phyloP scores from a whole-genome alignment of 2,888 invertebrate genomes.

The Leptinotarsa tumamoca region DNA sequence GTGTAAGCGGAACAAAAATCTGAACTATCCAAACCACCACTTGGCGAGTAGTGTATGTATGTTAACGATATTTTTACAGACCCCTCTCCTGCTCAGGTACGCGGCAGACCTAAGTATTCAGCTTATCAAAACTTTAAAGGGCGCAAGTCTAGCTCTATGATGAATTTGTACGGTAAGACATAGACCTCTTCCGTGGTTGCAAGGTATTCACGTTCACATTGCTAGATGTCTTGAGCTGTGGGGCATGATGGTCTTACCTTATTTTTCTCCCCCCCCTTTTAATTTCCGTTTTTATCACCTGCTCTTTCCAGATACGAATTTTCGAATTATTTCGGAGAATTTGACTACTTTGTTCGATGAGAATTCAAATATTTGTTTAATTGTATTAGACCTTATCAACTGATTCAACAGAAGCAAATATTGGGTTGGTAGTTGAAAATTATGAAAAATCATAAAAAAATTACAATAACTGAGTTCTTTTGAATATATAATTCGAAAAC shows the following conservation, averaged over 20 bases:
- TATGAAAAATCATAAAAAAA: not conserved
- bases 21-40: slow-evolving; percentile 29
- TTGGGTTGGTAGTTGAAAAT: no score
- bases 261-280: slow-evolving; percentile 32
- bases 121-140: slow-evolving; percentile 90
- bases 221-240: slow-evolving; percentile 52
- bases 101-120: slow-evolving; percentile 86
- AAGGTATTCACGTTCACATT: slow-evolving; percentile 50
- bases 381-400: no score
- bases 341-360: not conserved
- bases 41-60: slow-evolving; percentile 64
- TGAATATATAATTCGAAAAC: slow-evolving; percentile 21
- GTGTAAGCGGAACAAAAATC: slow-evolving; percentile 25
- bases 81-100: slow-evolving; percentile 81
- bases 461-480: not conserved
- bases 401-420: no score
- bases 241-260: slow-evolving; percentile 49
- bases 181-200: slow-evolving; percentile 55
- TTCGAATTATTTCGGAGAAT: slow-evolving; percentile 17
- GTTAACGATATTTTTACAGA: slow-evolving; percentile 80
- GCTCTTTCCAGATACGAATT: slow-evolving; percentile 25
- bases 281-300: slow-evolving; percentile 34
- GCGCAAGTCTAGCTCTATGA: slow-evolving; percentile 94
- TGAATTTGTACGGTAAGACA: slow-evolving; percentile 95
- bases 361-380: no score